Base-by-base conservation (phyloP, 1,140 invertebrate species). In the Panagrolaimus sp. region DNA sequence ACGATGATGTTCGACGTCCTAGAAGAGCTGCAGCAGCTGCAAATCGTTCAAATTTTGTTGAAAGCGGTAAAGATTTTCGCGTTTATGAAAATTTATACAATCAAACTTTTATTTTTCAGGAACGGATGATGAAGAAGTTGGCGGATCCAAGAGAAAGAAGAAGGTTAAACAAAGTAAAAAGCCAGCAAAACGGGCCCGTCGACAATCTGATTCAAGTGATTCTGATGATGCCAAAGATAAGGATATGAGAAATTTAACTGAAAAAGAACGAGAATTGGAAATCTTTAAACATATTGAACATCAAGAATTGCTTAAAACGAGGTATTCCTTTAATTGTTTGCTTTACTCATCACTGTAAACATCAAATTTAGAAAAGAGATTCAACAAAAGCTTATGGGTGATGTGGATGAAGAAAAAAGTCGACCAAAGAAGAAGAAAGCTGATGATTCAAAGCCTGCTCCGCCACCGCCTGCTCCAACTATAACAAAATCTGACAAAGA, bases 321-420 rank as follows among this genome's bases (percentile, higher is more conserved):
- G 52, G 52, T 58, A 26, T 58, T 21, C 14, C 28, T 12, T 21
- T n/a, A 26, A 26, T 21, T 52, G 48, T 58, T 12, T 58, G 1
- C n/a, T 5, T 26, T 24, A 12, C 28, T 14, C 3, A 17, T 12
- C 17, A 21, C 21, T 58, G 21, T 58, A 21, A 24, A 52, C 9
- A 0, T n/a, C 10, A 8, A 46, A 21, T 52, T 1, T 28, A 58
- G 52, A 21, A 58, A 58, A 17, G 52, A 58, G 17, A 58, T 58
- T 28, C 52, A 58, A 58, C 52, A 58, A 28, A 58, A 58, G 17
- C 52, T 58, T 28, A 58, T 58, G 52, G 52, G 52, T 28, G 52
- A 28, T 21, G 52, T 26, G 17, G 21, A 21, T 12, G 14, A 12
- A 21, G 52, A 58, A 58, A 26, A 21, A 21, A 21, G 52, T 24